These are phyloP conservation scores for Yponomeuta plumbellus DNA, from an alignment of 2,888 invertebrate species.

Conservation along the genomic window DNA sequence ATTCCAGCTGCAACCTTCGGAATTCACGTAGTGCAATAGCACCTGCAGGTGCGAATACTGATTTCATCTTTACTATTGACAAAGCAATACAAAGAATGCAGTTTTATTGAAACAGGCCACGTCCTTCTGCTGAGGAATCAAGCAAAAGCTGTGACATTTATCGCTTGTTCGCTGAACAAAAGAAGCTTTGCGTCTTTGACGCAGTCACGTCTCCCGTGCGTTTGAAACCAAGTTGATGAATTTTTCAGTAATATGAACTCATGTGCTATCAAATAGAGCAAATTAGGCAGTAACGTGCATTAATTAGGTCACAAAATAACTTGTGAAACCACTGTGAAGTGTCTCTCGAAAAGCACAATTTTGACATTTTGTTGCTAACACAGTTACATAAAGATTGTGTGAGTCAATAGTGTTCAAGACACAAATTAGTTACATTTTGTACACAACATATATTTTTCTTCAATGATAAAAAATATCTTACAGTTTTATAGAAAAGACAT, in stretches of 20 bases:
- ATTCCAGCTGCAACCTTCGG: slow-evolving; percentile 72
- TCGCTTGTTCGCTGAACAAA: neutral
- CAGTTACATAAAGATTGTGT: neutral
- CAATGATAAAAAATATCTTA: no score
- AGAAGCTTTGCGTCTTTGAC: neutral
- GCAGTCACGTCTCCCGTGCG: neutral
- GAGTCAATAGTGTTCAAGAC: no score
- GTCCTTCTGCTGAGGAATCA: neutral
- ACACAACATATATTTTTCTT: no score
- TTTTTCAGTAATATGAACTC: neutral
- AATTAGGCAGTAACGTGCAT: neutral
- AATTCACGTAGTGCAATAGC: slow-evolving; percentile 25
- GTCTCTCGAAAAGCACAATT: neutral
- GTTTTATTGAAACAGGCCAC: neutral
- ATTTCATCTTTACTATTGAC: neutral
- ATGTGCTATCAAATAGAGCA: neutral
- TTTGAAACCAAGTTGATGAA: neutral
- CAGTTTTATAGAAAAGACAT: no score
- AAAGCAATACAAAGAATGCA: neutral
- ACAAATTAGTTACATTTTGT: no score
- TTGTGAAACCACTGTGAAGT: neutral
- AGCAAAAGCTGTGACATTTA: neutral
- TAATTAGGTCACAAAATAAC: slow-evolving; percentile 2
- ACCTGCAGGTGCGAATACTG: slow-evolving; percentile 5
- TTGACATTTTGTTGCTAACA: neutral